phyloP scores from a whole-genome alignment of 2,797 vertebrate genomes.

The Antennarius maculatus region DNA sequence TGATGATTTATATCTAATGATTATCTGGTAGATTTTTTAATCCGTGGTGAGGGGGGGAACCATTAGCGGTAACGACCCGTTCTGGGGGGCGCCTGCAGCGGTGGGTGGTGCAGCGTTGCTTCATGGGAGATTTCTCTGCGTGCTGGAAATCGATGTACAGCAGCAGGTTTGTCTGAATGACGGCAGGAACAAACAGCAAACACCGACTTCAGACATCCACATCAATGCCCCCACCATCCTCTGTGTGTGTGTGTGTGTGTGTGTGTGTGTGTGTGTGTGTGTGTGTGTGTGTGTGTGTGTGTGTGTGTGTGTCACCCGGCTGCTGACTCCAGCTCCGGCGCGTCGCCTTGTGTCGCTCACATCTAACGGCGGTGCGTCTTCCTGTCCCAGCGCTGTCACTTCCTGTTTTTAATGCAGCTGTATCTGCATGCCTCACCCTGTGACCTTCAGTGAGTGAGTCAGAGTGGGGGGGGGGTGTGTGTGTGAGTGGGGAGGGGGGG shows the following conservation, averaged over 20 bases:
- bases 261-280: too few species aligned
- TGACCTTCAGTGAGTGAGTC: slow-evolving; percentile 59
- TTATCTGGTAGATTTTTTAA: too few species aligned
- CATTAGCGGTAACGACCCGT: background rate
- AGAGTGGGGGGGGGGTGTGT: slow-evolving; percentile 10
- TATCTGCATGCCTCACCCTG: slow-evolving; percentile 45
- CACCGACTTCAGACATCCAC: slow-evolving; percentile 9
- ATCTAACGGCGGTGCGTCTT: slow-evolving; percentile 5
- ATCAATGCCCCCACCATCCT: slow-evolving; percentile 9
- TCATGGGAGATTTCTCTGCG: slow-evolving; percentile 6
- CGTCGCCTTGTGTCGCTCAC: slow-evolving; percentile 12
- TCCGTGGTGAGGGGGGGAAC: background rate
- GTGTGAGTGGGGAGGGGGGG: slow-evolving; percentile 26
- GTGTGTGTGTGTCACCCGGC: slow-evolving; percentile 10
- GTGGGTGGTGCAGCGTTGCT: background rate
- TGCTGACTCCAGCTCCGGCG: slow-evolving; percentile 39
- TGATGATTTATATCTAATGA: background rate
- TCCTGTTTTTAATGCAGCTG: slow-evolving; percentile 30
- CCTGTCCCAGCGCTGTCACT: slow-evolving; percentile 44
- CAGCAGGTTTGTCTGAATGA: slow-evolving; percentile 29
- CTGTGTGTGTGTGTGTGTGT: too few species aligned
- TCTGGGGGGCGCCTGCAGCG: background rate
- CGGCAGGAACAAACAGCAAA: slow-evolving; percentile 12
- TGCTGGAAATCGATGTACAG: slow-evolving; percentile 7
- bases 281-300: background rate